phyloP scores from a whole-genome alignment of 2,113 vertebrate species.

The Grantiella picta region DNA sequence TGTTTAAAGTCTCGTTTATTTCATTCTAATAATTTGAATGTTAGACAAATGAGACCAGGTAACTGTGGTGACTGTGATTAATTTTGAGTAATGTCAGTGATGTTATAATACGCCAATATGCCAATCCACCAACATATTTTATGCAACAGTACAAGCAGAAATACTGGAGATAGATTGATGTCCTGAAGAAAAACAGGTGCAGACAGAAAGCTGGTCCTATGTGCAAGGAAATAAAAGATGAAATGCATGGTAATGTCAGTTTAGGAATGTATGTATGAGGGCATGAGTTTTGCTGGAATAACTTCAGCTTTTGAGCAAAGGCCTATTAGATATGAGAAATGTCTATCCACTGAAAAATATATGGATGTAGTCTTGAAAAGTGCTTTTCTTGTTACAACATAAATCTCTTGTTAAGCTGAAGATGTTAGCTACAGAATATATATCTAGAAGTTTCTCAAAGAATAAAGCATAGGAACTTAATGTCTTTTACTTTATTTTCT shows the following conservation, averaged over 20 bases:
- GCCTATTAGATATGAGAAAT: neutral
- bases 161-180: neutral
- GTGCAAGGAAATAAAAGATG: neutral
- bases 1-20: neutral
- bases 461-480: neutral
- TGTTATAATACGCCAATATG: neutral
- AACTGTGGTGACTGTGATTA: neutral
- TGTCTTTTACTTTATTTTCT: neutral
- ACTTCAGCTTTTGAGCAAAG: neutral
- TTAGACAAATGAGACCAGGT: neutral
- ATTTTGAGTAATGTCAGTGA: neutral
- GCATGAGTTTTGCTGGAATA: neutral
- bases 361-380: neutral
- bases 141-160: neutral
- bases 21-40: neutral
- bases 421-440: neutral
- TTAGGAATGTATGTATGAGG: neutral
- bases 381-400: neutral
- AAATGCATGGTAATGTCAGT: neutral
- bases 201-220: neutral
- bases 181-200: neutral
- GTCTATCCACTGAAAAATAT: neutral
- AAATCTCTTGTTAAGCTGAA: neutral
- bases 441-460: neutral
- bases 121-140: neutral